Evolutionary conservation across 2,797 vertebrate genomes (phyloP), one percentile per base, ranked within the genome.

Genomic region (Notoglanidium macrostoma): DNA sequence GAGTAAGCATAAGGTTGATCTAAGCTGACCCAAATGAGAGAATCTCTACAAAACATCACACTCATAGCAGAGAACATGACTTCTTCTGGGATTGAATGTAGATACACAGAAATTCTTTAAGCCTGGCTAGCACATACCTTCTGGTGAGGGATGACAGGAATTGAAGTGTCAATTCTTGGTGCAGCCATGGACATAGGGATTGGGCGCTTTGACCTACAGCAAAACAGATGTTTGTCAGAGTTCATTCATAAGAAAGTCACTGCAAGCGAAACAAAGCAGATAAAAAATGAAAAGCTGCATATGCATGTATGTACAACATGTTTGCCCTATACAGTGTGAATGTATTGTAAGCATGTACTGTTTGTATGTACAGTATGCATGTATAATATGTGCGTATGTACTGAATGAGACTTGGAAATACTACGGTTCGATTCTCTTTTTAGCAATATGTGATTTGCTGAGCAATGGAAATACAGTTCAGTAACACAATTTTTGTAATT

Each of bases 141-240:
- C 93, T 98, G 98, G 92, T 98, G 98, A 29, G 98, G 96, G 90
- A 98, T 97, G 91, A 97, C 91, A 10, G 97, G 94, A 92, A 97
- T 93, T 5, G 93, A 91, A 23, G 95, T 92, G 65, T 98, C 97
- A 55, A 98, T 95, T 44, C 96, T 96, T 0, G 95, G 96, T 0
- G 92, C 90, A 35, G 94, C 23, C 0, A 94, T 93, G 7, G 95
- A 90, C 93, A 99, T 91, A 5, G 94, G 92, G 80, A 88, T 68
- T 4, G 96, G 96, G 19, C 97, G 97, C 93, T 98, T 99, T 1
- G 97, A 97, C 93, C 98, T 99, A 89, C 1, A 63, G 23, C 85
- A 44, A 79, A 72, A 88, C 6, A 84, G 14, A 80, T 44, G 35
- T 61, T 15, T 61, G 14, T 61, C 59, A 63, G 12, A 84, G 29